Evolutionary conservation across 2,113 vertebrate species (phyloP), one percentile per base, ranked within the genome.

Genomic region (Myodes glareolus): DNA sequence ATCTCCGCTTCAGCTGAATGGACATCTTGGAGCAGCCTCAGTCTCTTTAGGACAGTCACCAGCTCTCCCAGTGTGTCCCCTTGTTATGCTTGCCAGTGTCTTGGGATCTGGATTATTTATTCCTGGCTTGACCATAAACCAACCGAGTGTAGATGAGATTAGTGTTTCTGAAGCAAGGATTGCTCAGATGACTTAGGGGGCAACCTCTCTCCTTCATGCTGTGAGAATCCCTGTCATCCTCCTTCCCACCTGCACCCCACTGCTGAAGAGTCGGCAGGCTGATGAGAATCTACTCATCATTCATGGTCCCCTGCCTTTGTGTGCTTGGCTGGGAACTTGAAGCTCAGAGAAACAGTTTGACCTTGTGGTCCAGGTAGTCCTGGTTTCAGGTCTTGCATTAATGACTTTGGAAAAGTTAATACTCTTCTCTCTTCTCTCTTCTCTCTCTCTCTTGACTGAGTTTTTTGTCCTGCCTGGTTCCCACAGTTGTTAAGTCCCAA

Each of bases 91-190:
- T 72, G 86, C 75, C 94, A n/a, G 23, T 85, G 88, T 78, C 84
- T 89, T 81, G 81, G n/a, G 42, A 25, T 27, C 75, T 82, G 47
- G 61, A 17, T 88, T 81, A 58, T 68, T 90, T 65, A 65, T 77
- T 86, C 85, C 82, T 81, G 95, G n/a, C 72, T 89, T 97, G n/a
- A 89, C 14, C 52, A 36, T 47, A 61, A 92, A 52, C 39, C 47
- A 61, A 33, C 70, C 68, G 65, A 72, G 36, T 19, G 2, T n/a
- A 86, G 78, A 55, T 13, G 55, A 63, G 39, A 27, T 55, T 19
- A 42, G 80, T 65, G 11, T 87, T 82, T 92, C 29, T 45, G 39
- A 55, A 77, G n/a, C 45, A 39, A 39, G 23, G 25, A 25, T 72
- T 68, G 23, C 52, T 81, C 82, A 45, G 82, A 87, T 39, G 52